These are phyloP conservation scores for Garrulus glandarius DNA, from an alignment of 2,797 vertebrate genomes.

Conservation along the genomic window DNA sequence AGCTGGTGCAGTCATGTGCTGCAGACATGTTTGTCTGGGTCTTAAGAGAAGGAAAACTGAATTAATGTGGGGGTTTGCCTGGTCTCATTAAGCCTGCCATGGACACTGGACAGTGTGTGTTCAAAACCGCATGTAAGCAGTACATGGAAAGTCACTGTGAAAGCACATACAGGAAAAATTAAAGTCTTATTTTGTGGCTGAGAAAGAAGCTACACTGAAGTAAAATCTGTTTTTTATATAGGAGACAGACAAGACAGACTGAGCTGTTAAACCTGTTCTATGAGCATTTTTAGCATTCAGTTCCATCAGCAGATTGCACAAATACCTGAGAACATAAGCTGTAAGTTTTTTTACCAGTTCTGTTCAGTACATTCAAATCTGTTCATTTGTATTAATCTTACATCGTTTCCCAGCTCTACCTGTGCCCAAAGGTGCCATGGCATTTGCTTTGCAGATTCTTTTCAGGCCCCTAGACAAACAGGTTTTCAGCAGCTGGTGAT, in stretches of 20 bases:
- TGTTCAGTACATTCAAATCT: neutral
- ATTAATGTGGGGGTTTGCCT: neutral
- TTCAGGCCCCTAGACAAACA: neutral
- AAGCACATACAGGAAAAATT: neutral
- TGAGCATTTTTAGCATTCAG: neutral
- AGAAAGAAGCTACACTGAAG: neutral
- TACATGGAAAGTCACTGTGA: neutral
- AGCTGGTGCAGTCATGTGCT: fast-evolving
- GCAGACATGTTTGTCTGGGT: neutral
- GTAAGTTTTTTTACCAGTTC: neutral
- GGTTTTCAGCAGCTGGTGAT: neutral
- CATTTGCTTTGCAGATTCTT: neutral
- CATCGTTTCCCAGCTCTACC: neutral
- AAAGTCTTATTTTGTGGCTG: neutral
- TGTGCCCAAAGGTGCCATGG: neutral
- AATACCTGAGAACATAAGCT: neutral
- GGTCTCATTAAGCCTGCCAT: neutral
- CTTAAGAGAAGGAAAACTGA: neutral
- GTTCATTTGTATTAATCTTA: neutral
- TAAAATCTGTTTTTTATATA: neutral
- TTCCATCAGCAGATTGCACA: neutral
- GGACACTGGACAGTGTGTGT: too few relatives aligned
- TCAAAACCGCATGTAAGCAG: fast-evolving
- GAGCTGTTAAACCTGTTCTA: neutral
- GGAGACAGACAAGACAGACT: neutral